phyloP scores from a whole-genome alignment of 2,797 vertebrate species.

The Neopelma chrysocephalum region DNA sequence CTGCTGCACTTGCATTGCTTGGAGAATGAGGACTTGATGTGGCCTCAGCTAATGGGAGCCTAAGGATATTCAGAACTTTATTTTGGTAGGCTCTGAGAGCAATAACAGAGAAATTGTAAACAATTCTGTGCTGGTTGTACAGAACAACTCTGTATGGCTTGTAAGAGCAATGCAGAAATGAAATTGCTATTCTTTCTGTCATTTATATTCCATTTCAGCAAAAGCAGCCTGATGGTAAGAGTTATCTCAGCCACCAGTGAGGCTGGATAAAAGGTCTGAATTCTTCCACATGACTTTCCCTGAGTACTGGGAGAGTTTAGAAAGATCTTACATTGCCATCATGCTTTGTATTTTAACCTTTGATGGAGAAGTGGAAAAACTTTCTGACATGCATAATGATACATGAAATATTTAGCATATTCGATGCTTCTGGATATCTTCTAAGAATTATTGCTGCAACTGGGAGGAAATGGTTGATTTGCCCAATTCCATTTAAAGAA shows the following conservation, averaged over 20 bases:
- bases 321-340: background rate
- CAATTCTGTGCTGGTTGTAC: background rate
- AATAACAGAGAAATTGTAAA: background rate
- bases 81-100: background rate
- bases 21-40: background rate
- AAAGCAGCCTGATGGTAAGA: background rate
- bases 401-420: background rate
- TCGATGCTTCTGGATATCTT: background rate
- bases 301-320: background rate
- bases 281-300: background rate
- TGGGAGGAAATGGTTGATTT: background rate
- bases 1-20: background rate
- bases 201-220: background rate
- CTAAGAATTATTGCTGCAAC: background rate
- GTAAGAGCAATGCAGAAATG: background rate
- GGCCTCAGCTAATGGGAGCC: background rate
- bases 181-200: background rate
- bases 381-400: background rate
- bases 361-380: background rate
- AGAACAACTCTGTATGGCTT: background rate
- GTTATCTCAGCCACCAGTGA: background rate
- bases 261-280: background rate
- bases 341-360: background rate
- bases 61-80: background rate
- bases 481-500: background rate